Percentiles rank a stretch among this genome's conserved stretches.
Evolutionary conservation across 2,113 vertebrate species (phyloP).

Genomic region (Plecotus auritus): DNA sequence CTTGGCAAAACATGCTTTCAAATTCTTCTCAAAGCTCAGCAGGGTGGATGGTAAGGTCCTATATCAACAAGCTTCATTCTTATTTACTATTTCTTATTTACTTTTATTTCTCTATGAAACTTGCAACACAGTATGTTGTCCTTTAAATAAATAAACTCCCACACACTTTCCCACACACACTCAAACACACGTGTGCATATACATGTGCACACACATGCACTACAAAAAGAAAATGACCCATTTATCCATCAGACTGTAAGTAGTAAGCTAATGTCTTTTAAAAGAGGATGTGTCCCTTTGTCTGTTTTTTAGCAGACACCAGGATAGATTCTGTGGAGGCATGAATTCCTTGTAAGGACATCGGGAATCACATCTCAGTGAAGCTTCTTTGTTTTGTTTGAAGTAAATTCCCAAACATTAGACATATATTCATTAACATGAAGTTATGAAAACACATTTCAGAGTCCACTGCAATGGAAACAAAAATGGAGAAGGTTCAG

Average conservation of each 20-base stretch:
- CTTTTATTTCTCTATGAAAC: conserved; percentile 34
- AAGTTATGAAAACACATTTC: not conserved
- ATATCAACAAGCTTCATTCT: conserved; percentile 42
- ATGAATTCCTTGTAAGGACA: not conserved
- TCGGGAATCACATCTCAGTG: not conserved
- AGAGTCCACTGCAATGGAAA: not conserved
- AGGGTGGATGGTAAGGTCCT: conserved; percentile 4
- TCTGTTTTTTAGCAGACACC: not conserved
- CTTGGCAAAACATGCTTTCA: conserved; percentile 40
- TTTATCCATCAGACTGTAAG: not conserved
- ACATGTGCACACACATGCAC: not conserved
- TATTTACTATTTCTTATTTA: conserved; percentile 52
- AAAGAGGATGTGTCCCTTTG: not conserved
- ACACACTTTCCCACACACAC: not conserved
- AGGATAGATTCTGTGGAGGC: not conserved
- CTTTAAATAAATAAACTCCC: conserved; percentile 13
- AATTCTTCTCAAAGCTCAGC: conserved; percentile 41
- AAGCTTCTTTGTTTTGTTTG: not conserved
- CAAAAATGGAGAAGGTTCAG: not conserved
- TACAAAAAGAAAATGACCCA: not conserved
- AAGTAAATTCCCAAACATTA: not conserved
- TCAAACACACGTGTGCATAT: not conserved
- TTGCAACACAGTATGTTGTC: conserved; percentile 29
- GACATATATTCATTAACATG: not conserved
- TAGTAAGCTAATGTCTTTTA: not conserved